These are phyloP conservation scores for Poliocrania exsul DNA, from an alignment of 2,797 vertebrate genomes.

Conservation along the genomic window DNA sequence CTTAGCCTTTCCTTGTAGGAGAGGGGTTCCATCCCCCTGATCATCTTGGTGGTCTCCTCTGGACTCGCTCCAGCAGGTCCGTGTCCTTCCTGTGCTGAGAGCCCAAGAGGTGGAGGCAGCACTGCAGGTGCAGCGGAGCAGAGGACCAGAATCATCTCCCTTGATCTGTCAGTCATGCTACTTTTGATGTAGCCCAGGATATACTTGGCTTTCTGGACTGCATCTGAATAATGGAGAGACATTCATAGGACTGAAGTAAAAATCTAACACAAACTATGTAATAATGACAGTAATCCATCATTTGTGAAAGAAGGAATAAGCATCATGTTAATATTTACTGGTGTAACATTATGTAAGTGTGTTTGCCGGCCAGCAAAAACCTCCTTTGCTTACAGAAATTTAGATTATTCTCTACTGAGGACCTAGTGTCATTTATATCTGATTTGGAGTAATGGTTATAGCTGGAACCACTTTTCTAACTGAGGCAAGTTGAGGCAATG, in stretches of 20 bases:
- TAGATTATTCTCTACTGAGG: background rate
- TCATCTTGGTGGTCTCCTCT: background rate
- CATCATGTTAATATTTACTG: background rate
- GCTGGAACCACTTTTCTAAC: background rate
- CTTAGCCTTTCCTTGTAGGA: background rate
- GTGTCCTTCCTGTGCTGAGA: background rate
- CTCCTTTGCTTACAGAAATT: background rate
- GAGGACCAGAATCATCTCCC: background rate
- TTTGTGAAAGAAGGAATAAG: background rate
- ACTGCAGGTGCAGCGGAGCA: background rate
- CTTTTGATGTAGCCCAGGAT: background rate
- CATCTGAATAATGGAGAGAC: background rate
- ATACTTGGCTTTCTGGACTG: background rate
- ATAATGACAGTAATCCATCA: accelerated
- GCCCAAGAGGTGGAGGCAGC: background rate
- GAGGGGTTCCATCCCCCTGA: background rate
- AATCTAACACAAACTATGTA: background rate
- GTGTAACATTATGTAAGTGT: background rate
- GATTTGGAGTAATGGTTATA: background rate
- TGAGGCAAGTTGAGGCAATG: background rate
- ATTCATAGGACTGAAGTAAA: background rate
- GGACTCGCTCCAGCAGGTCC: background rate
- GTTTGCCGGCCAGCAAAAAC: background rate
- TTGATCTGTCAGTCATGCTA: background rate
- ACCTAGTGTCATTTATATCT: background rate